Evolutionary conservation across 1,140 invertebrate genomes (phyloP), one percentile per base, ranked within the genome.

Genomic region (Bilobella aurantiaca): DNA sequence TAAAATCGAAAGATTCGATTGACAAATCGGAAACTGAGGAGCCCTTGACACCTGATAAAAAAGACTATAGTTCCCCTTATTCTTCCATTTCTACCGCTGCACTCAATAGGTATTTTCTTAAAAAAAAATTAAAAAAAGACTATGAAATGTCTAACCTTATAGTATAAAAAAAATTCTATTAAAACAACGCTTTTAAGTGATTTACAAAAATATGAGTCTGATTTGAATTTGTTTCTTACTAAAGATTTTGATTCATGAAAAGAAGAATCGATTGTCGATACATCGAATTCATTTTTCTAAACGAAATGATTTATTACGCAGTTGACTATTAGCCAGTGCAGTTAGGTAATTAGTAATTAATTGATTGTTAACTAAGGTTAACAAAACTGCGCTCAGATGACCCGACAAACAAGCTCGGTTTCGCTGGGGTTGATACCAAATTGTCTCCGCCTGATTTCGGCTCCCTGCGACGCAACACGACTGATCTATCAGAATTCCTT

Each of bases 11-110:
- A 53, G 49, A 23, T 12, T 8, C 34, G 34, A 42, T 42, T 8
- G 18, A 42, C 8, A 18, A 42, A 42, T 8, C 34, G 8, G 18
- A 42, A 42, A n/a, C n/a, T n/a, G n/a, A 83, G 80, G 79, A 68
- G 84, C 82, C 74, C 83, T 78, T 69, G 76, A 78, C 29, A 81
- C 81, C 69, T 42, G 59, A 63, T 29, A 60, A 25, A 23, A 73
- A 70, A 58, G 71, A 73, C 67, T 73, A 58, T 57, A 70, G 68
- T 53, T 68, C 68, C 1, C 71, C 71, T 2, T 73, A 73, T 56
- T 73, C 71, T n/a, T 73, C 71, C n/a, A 68, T 73, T 56, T 73
- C 71, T 14, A 58, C 65, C 14, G 68, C 68, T 63, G 71, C 71
- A 49, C 67, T 63, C 2, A 68, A 53, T 56, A 73, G 71, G 71